phyloP scores from a whole-genome alignment of 2,113 vertebrate genomes.

The Balaenoptera acutorostrata region DNA sequence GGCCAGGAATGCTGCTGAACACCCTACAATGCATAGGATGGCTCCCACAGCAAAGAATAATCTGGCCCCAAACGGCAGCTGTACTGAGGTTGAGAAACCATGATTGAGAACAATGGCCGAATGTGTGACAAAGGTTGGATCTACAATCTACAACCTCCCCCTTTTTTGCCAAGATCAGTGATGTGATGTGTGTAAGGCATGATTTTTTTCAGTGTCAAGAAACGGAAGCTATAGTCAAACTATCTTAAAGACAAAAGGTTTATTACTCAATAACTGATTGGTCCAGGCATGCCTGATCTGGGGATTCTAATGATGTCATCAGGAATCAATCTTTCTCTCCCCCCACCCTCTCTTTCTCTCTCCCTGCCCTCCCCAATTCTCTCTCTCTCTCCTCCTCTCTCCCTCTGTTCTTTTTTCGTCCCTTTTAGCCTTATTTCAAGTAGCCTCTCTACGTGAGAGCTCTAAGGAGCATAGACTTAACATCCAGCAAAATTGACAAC shows the following conservation, averaged over 20 bases:
- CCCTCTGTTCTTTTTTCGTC: background rate
- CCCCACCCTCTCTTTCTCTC: too few species aligned
- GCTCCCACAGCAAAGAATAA: background rate
- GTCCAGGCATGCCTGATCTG: background rate
- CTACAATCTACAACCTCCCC: background rate
- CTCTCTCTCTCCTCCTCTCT: background rate
- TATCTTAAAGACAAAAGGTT: background rate
- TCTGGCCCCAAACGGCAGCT: background rate
- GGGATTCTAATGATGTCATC: background rate
- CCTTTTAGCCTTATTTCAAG: background rate
- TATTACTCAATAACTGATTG: background rate
- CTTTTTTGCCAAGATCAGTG: background rate
- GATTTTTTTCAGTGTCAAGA: background rate
- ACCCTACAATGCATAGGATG: background rate
- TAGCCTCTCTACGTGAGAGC: background rate
- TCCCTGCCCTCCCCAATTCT: too few species aligned
- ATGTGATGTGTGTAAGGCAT: fast-evolving
- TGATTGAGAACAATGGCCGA: too few species aligned
- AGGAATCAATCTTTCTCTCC: background rate
- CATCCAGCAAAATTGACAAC: fast-evolving
- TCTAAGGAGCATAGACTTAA: background rate
- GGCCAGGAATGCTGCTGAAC: background rate
- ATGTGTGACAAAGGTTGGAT: fast-evolving
- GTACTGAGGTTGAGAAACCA: background rate
- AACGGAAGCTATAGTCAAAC: background rate